phyloP scores from a whole-genome alignment of 1,140 invertebrate genomes.

The Muscidifurax raptorellus region DNA sequence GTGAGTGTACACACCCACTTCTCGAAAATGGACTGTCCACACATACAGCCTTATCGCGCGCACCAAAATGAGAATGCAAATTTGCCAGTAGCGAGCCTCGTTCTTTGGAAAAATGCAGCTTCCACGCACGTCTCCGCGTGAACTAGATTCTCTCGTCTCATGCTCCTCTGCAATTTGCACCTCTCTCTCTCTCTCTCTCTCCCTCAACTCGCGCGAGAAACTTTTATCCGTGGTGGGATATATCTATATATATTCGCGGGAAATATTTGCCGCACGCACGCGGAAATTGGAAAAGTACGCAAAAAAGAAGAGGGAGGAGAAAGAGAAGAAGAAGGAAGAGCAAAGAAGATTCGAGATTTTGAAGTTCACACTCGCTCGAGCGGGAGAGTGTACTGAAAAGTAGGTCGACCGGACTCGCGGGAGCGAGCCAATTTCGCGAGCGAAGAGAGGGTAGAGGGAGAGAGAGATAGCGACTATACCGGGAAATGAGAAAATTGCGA shows the following conservation, averaged over 20 bases:
- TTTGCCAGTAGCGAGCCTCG: neutral
- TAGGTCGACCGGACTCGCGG: slow-evolving; percentile 41
- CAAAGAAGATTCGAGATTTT: slow-evolving; percentile 34
- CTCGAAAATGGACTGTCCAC: neutral
- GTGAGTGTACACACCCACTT: no score
- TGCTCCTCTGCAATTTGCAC: neutral
- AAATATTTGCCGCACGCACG: slow-evolving; percentile 19
- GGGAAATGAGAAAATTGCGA: slow-evolving; percentile 8
- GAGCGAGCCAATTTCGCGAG: slow-evolving; percentile 26
- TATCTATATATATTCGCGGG: neutral
- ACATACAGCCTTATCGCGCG: no score
- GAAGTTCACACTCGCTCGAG: slow-evolving; percentile 48
- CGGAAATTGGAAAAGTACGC: slow-evolving; percentile 34
- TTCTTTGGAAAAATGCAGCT: neutral
- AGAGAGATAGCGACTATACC: neutral
- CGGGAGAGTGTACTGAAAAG: slow-evolving; percentile 49
- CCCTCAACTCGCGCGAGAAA: neutral
- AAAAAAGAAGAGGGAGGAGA: slow-evolving; percentile 24
- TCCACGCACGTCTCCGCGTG: neutral
- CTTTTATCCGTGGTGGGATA: neutral
- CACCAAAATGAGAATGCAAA: slow-evolving; percentile 14
- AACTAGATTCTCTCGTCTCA: neutral
- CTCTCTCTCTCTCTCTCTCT: neutral
- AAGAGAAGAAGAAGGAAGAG: neutral
- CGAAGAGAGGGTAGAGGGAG: neutral